Evolutionary conservation across 2,797 vertebrate genomes (phyloP), one percentile per base, ranked within the genome.

Genomic region (Chrysocyon brachyurus): DNA sequence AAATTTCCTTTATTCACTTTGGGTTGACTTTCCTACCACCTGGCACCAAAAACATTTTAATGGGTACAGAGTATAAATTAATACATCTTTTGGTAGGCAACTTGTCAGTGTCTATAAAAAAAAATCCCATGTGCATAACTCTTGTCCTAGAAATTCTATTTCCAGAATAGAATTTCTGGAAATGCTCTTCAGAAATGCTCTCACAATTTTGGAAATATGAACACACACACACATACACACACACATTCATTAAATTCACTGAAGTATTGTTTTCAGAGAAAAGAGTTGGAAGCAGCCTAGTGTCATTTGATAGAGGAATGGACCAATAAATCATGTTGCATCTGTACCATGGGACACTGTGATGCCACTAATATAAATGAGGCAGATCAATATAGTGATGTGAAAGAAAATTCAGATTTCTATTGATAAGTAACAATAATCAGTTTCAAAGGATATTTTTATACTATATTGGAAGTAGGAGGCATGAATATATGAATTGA

Each of bases 241-340:
- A 79, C n/a, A 24, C 31, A 79, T 57, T 90, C 70, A 75, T 61
- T 31, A 87, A 90, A 40, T 68, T 78, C 54, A 24, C 54, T 57
- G 54, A 94, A 78, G 49, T 16, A 73, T 24, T 83, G 33, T 77
- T 61, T 59, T 72, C 63, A 82, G 56, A 85, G 15, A 26, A 77
- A 93, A 95, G 52, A 61, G 26, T 6, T 93, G 17, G 82, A 92
- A 94, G 72, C 77, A 83, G 49, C 24, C 57, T 56, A 66, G 31
- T 26, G 6, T 64, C 64, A 17, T 81, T 81, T 79, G 33, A 40
- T 33, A 87, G 17, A 75, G 31, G 33, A 52, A 72, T 64, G 31
- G 28, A 26, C 82, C 59, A 72, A 87, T 40, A n/a, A 85, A 72
- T 68, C n/a, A 40, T n/a, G 49, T 17, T 59, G 28, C 56, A 28